A percentile compares a stretch with the other conserved stretches of the same genome.
These are phyloP conservation scores for Halictus quadricinctus DNA, from an alignment of 2,888 invertebrate species.

Conservation along the genomic window DNA sequence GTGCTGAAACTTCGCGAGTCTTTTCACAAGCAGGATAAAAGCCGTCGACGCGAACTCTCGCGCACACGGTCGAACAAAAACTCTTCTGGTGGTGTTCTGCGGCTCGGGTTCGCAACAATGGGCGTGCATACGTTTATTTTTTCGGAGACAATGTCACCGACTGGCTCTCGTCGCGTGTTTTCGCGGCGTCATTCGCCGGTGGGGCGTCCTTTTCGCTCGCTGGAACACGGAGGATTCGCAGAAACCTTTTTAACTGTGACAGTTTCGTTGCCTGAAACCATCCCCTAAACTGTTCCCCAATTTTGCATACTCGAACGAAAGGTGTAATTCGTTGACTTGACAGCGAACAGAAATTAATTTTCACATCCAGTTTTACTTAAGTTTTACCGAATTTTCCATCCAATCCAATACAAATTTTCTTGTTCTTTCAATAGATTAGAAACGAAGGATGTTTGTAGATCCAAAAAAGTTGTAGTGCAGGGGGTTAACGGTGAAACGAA, in stretches of 20 bases:
- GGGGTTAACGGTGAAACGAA: too few relatives aligned
- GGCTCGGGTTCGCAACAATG: constrained; percentile 57
- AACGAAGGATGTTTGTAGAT: too few relatives aligned
- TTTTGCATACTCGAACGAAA: background rate
- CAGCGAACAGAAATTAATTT: too few relatives aligned
- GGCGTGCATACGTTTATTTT: constrained; percentile 69
- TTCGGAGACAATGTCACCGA: constrained; percentile 64
- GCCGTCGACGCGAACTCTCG: constrained; percentile 11
- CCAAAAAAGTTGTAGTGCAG: too few relatives aligned
- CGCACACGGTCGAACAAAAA: constrained; percentile 75
- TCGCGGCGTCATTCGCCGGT: constrained; percentile 37
- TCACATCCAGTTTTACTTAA: too few relatives aligned
- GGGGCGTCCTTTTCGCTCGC: background rate
- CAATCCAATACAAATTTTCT: too few relatives aligned
- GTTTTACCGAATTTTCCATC: too few relatives aligned
- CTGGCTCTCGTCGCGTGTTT: constrained; percentile 64
- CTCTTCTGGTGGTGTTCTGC: constrained; percentile 62
- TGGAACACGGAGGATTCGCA: background rate
- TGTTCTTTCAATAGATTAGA: too few relatives aligned
- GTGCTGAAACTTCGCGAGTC: too few relatives aligned
- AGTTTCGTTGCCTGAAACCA: background rate
- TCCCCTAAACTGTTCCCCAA: background rate
- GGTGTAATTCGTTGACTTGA: too few relatives aligned
- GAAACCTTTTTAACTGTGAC: background rate
- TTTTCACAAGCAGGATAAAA: too few relatives aligned